A percentile compares a stretch with the other conserved stretches of the same genome.
Evolutionary conservation across 1,140 invertebrate genomes (phyloP).

Genomic region (Drosophila paulistorum): DNA sequence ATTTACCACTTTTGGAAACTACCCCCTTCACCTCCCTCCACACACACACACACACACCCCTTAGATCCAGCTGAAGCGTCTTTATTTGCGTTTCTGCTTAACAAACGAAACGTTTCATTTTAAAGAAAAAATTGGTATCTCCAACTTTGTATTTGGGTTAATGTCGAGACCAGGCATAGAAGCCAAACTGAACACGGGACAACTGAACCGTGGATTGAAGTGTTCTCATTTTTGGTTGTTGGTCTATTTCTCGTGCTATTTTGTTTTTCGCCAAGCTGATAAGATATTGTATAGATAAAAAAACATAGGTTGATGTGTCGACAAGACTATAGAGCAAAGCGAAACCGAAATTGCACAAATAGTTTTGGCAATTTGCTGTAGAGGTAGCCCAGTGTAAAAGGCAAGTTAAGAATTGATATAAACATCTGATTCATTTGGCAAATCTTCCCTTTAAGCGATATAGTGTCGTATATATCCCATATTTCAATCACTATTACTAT

Average conservation of each 20-base stretch:
- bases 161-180: constrained; percentile 26
- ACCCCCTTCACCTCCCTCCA: background rate
- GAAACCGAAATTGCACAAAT: too few relatives aligned
- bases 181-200: background rate
- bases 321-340: background rate
- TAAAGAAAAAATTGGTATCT: background rate
- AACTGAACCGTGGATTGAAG: background rate
- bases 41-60: background rate
- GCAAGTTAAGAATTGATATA: too few relatives aligned
- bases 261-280: background rate
- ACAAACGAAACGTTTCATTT: background rate
- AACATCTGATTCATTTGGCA: too few relatives aligned
- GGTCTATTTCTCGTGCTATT: background rate
- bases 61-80: background rate
- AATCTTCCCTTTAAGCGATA: too few relatives aligned
- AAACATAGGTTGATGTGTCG: background rate
- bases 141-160: constrained; percentile 48
- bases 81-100: constrained; percentile 4
- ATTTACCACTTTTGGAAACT: constrained; percentile 8
- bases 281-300: constrained; percentile 13
- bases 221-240: constrained; percentile 13
- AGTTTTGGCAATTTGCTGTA: too few relatives aligned
- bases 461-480: too few relatives aligned
- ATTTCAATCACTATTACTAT: too few relatives aligned
- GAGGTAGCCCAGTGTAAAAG: too few relatives aligned